Base-by-base conservation (phyloP, 2,113 vertebrate genomes). In the Mesembrinibis cayennensis region DNA sequence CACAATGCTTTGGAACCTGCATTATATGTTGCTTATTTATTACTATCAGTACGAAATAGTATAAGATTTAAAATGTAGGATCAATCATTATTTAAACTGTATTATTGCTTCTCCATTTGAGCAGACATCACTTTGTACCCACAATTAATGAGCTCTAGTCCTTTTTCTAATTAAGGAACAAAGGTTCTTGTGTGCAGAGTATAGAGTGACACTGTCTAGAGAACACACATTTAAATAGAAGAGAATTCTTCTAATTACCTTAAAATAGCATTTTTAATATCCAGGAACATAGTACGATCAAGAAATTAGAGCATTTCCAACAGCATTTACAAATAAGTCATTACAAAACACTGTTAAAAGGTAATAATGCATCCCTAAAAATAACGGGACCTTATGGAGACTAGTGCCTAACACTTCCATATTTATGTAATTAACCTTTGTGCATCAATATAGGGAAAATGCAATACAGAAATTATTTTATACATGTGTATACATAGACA, bases 131-230 rank as follows among this genome's bases (percentile, higher is more conserved):
- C 87, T 97, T 91, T 94, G 96, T 97, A 97, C 95, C 91, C 93
- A 96, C 97, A 97, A 98, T 97, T 97, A 97, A 98, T 95, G 97
- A 98, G 96, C 95, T 97, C 96, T 82, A 91, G 97, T 95, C 95
- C 93, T 95, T 97, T 97, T 96, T 95, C 97, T 98, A 98, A 98
- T 98, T 98, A 97, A 97, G 95, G 97, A 98, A 98, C 97, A 98
- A 98, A 98, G 97, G 97, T 98, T 95, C 95, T 92, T 89, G 55
- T 96, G 93, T 91, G 92, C 76, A 78, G 83, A 94, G 92, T 96
- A 95, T 73, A 97, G 97, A 96, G 96, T 95, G 96, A 95, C 82
- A 82, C 97, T 97, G 97, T 95, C 97, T 95, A 80, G 86, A 97
- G 96, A 97, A 97, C 96, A 87, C 97, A 97, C 79, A 42, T 94